Percentiles rank a stretch among this genome's conserved stretches.
Conservation (phyloP, 1,140 invertebrate species). For the Zaprionus inermis region DNA sequence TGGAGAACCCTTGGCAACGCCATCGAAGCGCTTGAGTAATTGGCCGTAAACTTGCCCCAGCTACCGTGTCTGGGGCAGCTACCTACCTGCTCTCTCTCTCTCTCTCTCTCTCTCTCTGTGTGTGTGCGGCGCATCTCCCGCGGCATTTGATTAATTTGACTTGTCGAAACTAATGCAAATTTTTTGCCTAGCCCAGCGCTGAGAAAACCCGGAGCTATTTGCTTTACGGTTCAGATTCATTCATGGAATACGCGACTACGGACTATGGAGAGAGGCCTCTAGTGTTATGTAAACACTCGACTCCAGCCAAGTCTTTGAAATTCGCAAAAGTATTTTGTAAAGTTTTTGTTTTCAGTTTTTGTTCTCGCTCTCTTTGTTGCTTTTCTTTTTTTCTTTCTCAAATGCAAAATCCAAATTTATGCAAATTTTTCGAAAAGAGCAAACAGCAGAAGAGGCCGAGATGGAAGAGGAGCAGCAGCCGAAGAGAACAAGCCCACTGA, state of each 20-base stretch:
- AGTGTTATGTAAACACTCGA: slow-evolving; percentile 79
- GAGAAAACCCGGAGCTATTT: slow-evolving; percentile 57
- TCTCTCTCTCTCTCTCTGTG: not conserved
- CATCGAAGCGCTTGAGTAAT: slow-evolving; percentile 58
- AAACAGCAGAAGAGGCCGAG: slow-evolving; percentile 38
- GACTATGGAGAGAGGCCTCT: slow-evolving; percentile 29
- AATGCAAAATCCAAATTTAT: slow-evolving; percentile 74
- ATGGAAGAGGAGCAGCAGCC: slow-evolving; percentile 16
- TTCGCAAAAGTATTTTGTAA: slow-evolving; percentile 53
- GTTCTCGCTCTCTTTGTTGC: not conserved
- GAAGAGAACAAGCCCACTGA: slow-evolving; percentile 17
- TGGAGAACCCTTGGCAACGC: slow-evolving; percentile 30
- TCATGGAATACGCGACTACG: slow-evolving; percentile 46
- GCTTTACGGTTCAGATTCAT: slow-evolving; percentile 71
- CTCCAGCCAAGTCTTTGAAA: slow-evolving; percentile 25
- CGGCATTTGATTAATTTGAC: slow-evolving; percentile 69
- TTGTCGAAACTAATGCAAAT: slow-evolving; percentile 74
- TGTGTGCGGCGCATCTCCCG: slow-evolving; percentile 17
- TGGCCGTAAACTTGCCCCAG: slow-evolving; percentile 61
- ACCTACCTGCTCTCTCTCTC: not conserved
- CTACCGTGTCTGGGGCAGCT: slow-evolving; percentile 31
- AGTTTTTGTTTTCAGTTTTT: slow-evolving; percentile 10
- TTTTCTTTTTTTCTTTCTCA: slow-evolving; percentile 23
- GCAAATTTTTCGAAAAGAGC: slow-evolving; percentile 64
- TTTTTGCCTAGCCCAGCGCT: slow-evolving; percentile 34